Evolutionary conservation across 2,113 vertebrate species (phyloP), one percentile per base, ranked within the genome.

Genomic region (Caranx melampygus): DNA sequence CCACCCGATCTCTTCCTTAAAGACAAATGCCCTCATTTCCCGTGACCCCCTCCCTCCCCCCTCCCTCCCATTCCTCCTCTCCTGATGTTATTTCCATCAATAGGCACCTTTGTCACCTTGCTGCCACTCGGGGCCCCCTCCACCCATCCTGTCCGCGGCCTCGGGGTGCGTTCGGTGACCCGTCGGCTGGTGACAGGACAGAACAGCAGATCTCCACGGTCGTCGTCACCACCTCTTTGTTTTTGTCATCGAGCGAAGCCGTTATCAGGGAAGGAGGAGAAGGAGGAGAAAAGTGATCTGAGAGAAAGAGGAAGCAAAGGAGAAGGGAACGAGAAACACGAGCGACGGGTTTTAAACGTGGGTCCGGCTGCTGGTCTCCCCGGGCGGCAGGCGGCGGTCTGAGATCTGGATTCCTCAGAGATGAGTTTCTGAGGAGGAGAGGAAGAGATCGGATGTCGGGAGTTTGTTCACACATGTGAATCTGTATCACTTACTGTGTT

Each of bases 41-140:
- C 74, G 69, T 83, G 79, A 71, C 74, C 75, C 74, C 86, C 77
- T 18, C 33, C 42, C 55, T 15, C 75, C 74, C 84, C 18, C 26
- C 47, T 20, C 67, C 55, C 34, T 44, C 26, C 47, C 70, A 54
- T 77, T 79, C 75, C 66, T 68, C 47, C 55, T 71, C 82, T 84
- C 55, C 64, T 67, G 75, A 90, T 90, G 88, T 85, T 84, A 90
- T 82, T 87, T 79, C 77, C 79, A 82, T 93, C 92, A 93, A 92
- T 93, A 83, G 89, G 75, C 76, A 92, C 91, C 91, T 91, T 93
- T 93, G 91, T 92, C 91, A 90, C 90, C 83, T 89, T 57, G 72
- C 55, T 72, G 77, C 71, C 81, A 31, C 79, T 73, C 61, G 44
- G 31, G 26, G 26, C 26, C 68, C 68, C 86, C 73, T 73, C 70